A percentile compares a stretch with the other conserved stretches of the same genome.
Conservation (phyloP, 2,797 vertebrate genomes). For the Pogonophryne albipinna region DNA sequence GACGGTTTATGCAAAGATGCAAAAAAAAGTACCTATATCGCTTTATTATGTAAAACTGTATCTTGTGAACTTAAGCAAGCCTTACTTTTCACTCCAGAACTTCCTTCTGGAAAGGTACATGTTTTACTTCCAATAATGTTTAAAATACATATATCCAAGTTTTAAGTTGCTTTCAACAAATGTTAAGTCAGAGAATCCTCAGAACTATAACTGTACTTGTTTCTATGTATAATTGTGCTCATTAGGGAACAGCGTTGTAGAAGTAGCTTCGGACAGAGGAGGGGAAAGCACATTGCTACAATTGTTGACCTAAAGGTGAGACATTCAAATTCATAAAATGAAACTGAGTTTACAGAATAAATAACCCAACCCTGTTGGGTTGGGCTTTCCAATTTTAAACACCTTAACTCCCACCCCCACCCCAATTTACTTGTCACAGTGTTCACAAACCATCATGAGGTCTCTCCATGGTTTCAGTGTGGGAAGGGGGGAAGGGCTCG, state of each 20-base stretch:
- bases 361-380: constrained; percentile 1
- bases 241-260: not conserved
- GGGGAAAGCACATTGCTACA: not conserved
- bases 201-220: not conserved
- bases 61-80: too few species aligned
- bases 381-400: constrained; percentile 29
- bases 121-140: not conserved
- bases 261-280: not conserved
- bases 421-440: constrained; percentile 56
- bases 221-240: not conserved
- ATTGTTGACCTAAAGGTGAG: not conserved
- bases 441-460: constrained; percentile 43
- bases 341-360: not conserved
- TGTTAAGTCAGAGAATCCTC: not conserved
- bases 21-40: not conserved
- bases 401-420: constrained; percentile 19
- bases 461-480: constrained; percentile 42
- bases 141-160: not conserved
- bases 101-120: not conserved
- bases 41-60: not conserved
- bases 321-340: not conserved
- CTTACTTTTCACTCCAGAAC: not conserved
- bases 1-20: not conserved
- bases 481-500: constrained; percentile 10
- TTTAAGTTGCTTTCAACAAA: not conserved